Base-by-base conservation (phyloP, 1,140 invertebrate genomes). In the Parasteatoda tepidariorum region DNA sequence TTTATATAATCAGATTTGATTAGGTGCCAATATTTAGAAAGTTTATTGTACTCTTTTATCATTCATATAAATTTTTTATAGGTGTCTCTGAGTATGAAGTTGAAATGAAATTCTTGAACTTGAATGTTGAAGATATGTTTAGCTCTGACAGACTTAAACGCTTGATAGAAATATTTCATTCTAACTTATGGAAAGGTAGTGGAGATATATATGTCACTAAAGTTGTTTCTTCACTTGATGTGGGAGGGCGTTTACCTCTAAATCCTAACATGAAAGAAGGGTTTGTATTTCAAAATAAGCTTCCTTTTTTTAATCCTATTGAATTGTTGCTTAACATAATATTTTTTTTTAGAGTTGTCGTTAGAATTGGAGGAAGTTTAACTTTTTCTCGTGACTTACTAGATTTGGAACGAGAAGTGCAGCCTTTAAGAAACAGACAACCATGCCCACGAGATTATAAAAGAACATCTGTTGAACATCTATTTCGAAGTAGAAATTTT, bases 51-150 rank as follows among this genome's bases (percentile, higher is more conserved):
- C 22, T 59, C 24, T 59, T 26, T 15, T 2, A 59, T 59, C 1
- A 7, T n/a, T 3, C 2, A n/a, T 22, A 7, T 2, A 59, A 9
- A 59, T 59, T 22, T 54, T 66, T 54, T 48, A n/a, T 22, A 84
- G 75, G 54, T 22, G 28, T 70, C 38, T 93, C 94, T 0, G 92
- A 91, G 61, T 93, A 94, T 88, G 93, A 96, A 86, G 92, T 96
- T 4, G 93, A 95, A 86, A 89, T 97, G 86, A 97, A 97, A 89
- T 94, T 97, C 57, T 93, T 95, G 87, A 97, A 97, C 88, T 88
- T 96, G 7, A 96, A 97, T 86, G 92, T 95, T 1, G 94, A 94
- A 85, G 94, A 96, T 86, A 90, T 95, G 88, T 93, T 95, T 84
- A 92, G 94, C 87, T 89, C 86, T 28, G 90, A 90, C 85, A 90